Base-by-base conservation (phyloP, 2,888 invertebrate genomes). In the Morinoia aosen region DNA sequence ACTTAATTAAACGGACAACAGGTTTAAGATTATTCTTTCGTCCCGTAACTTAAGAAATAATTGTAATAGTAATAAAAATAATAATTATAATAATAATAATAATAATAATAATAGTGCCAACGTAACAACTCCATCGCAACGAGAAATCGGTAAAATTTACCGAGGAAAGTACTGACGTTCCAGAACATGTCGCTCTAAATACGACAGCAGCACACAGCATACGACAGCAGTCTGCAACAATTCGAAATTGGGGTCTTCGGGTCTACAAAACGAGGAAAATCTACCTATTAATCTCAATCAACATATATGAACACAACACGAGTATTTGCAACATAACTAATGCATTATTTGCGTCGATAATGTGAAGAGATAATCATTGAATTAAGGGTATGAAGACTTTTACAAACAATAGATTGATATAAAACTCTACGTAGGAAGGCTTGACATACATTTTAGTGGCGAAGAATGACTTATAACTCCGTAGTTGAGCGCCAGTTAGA, bases 51-150 rank as follows among this genome's bases (percentile, higher is more conserved):
- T 76, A 76, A 8, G 19, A 76, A 76, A 19, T 76, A 76, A 76
- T 33, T 76, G 76, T 76, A 76, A 76, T 76, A 76, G 76, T 76
- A 33, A 33, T 76, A 76, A 16, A 33, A 76, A 76, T 76, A 76
- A 33, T 33, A 76, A 76, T 76, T 33, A 76, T 76, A 25, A 76
- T 76, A 76, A 76, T 76, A 76, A 58, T 58, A 58, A 58, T 58
- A 58, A 10, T 12, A 58, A 61, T 61, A 16, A 61, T 61, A 61
- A 76, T 76, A 76, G 76, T 76, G 76, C 76, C 76, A 76, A 76
- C 19, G 76, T 76, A 76, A 76, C 76, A 76, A 76, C 76, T 76
- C 76, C 76, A 76, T 76, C 76, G 76, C 76, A 76, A 76, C 76
- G 33, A 76, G 76, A 76, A 76, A 76, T 76, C 76, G 76, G 76